Base-by-base conservation (phyloP, 1,140 invertebrate species). In the Elymnias hypermnestra region DNA sequence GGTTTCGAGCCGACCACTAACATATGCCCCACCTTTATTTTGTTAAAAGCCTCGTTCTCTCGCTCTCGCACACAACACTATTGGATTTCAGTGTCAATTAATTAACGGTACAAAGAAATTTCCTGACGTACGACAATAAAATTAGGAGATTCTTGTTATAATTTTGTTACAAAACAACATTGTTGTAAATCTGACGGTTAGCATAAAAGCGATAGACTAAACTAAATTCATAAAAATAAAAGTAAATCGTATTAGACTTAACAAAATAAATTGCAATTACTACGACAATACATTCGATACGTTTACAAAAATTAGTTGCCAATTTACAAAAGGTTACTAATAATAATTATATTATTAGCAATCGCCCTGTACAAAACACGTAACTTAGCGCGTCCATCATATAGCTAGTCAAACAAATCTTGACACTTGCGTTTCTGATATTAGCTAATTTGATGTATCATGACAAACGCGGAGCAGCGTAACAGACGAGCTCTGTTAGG, bases 341-440 rank as follows among this genome's bases (percentile, higher is more conserved):
- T 72, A 72, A 72, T 72, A 65, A 68, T 67, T 41, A 47, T 68
- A 71, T 79, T 78, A 76, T 76, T 73, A 81, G 70, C 70, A 65
- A 77, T 72, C 63, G 66, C 40, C 44, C 37, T 63, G 51, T 42
- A 57, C 48, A 53, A 60, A 67, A 64, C 23, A 26, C 35, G 21
- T 68, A 50, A 46, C 53, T 52, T 50, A 53, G 38, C 42, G 53
- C 58, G 68, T 73, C 61, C 62, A 63, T 72, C 65, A 71, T 53
- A 44, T 57, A 68, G 53, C 38, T 15, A 23, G 51, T 25, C 28
- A 63, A 64, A 75, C 56, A 53, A 63, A 60, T 78, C 64, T 78
- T 78, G 79, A 79, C 68, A 74, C 72, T 82, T 76, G 69, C 46
- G 15, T 60, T 55, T 63, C 54, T 71, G 58, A 74, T 42, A 47